A percentile compares a stretch with the other conserved stretches of the same genome.
phyloP scores from a whole-genome alignment of 2,797 vertebrate species.

The Eulemur mongoz region DNA sequence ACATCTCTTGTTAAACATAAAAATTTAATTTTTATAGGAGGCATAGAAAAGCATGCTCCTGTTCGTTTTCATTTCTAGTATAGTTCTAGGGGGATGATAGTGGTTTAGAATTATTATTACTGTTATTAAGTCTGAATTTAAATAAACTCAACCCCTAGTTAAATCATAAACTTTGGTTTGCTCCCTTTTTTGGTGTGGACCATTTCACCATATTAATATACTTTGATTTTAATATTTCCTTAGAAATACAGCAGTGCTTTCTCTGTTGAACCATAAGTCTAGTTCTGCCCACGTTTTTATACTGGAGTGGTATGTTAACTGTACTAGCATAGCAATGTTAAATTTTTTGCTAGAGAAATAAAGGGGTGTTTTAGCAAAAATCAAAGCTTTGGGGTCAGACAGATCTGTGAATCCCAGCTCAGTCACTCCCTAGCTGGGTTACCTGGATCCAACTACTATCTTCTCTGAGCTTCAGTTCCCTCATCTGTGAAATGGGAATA shows the following conservation, averaged over 20 bases:
- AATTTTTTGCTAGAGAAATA: neutral
- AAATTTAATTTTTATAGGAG: neutral
- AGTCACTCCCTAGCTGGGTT: neutral
- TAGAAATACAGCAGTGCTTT: neutral
- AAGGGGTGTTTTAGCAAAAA: neutral
- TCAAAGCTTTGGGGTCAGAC: neutral
- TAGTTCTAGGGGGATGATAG: neutral
- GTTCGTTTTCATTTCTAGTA: neutral
- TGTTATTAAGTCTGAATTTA: neutral
- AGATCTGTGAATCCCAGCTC: neutral
- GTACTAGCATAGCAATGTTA: neutral
- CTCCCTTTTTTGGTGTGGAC: neutral
- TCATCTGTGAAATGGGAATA: slow-evolving; percentile 31
- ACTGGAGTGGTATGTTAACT: neutral
- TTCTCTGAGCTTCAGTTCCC: neutral
- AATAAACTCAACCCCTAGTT: neutral
- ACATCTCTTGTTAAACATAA: neutral
- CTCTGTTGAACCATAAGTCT: neutral
- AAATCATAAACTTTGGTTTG: slow-evolving; percentile 19
- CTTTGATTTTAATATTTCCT: slow-evolving; percentile 15
- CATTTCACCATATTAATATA: neutral
- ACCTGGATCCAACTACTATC: neutral
- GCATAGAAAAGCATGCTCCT: neutral
- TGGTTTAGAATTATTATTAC: neutral
- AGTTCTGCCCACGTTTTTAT: slow-evolving; percentile 4